Base-by-base conservation (phyloP, 2,797 vertebrate species). In the Hypotaenidia okinawae region DNA sequence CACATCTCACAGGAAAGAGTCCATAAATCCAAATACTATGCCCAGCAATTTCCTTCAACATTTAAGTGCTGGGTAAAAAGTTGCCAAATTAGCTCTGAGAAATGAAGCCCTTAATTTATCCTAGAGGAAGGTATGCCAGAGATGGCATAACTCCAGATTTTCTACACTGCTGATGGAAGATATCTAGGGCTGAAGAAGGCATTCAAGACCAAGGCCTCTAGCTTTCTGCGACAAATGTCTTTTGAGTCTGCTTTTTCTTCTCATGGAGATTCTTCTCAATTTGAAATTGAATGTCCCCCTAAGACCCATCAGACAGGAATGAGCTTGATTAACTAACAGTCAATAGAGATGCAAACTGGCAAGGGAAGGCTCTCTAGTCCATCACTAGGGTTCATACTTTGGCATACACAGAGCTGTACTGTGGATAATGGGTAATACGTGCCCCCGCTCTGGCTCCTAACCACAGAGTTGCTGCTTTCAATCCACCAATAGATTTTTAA, bases 11-110 rank as follows among this genome's bases (percentile, higher is more conserved):
- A 67, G 72, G 68, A 81, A 64, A 35, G 70, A 70, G 21, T 80
- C 75, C 54, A 84, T 93, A 95, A 85, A 95, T 91, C 41, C 68
- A 82, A 70, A 70, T 70, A 88, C 43, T 77, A 77, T 33, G 32
- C 33, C 91, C 85, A 64, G 87, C 61, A 74, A 18, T 74, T 85
- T 87, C 89, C 61, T 94, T 91, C 87, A 93, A 13, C 66, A 82
- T 88, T 84, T 89, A 77, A 95, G 57, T 57, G n/a, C 87, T 59
- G 64, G 22, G 9, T 77, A 84, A 91, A 81, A 91, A 75, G 49
- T 21, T 87, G 45, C 49, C 54, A 84, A 74, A 84, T 35, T 45
- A 77, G 24, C 15, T 43, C 49, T 85, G 64, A 68, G 39, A 91
- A 95, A 85, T 23, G 17, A 91, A 92, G 58, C 25, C 82, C 39